These are phyloP conservation scores for Microchrysa polita DNA, from an alignment of 2,888 invertebrate species.

Conservation along the genomic window DNA sequence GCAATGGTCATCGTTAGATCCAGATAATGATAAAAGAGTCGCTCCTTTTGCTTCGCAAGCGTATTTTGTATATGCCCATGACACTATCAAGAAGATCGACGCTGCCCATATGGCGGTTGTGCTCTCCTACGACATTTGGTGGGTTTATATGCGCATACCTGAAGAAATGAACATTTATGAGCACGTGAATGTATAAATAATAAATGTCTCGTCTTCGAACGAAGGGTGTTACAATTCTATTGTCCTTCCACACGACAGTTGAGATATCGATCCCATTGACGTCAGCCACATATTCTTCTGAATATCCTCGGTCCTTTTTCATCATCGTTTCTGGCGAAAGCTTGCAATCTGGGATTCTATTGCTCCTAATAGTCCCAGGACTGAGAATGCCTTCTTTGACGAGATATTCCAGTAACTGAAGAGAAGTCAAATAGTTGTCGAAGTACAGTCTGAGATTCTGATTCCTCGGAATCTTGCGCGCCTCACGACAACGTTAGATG, in stretches of 20 bases:
- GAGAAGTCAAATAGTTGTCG: neutral
- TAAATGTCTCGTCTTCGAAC: too few species aligned
- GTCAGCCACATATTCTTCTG: too few species aligned
- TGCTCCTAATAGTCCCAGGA: too few species aligned
- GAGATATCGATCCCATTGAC: too few species aligned
- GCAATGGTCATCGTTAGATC: slow-evolving; percentile 55
- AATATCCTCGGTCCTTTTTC: too few species aligned
- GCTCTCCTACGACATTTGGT: slow-evolving; percentile 53
- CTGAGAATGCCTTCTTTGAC: neutral
- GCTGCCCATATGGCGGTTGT: slow-evolving; percentile 53
- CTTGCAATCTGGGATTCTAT: neutral
- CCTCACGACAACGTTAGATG: slow-evolving; percentile 1
- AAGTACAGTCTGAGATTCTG: too few species aligned
- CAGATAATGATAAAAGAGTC: slow-evolving; percentile 56
- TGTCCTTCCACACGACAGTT: too few species aligned
- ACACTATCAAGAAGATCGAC: slow-evolving; percentile 54
- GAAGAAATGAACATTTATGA: too few species aligned
- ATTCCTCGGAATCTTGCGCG: neutral
- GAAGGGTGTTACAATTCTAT: too few species aligned
- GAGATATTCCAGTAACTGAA: neutral
- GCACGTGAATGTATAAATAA: too few species aligned
- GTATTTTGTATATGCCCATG: slow-evolving; percentile 52
- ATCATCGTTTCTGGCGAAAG: neutral
- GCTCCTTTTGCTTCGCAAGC: slow-evolving; percentile 53
- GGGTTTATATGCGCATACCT: slow-evolving; percentile 52